These are phyloP conservation scores for Pipistrellus pygmaeus DNA, from an alignment of 2,797 vertebrate species.

Conservation along the genomic window DNA sequence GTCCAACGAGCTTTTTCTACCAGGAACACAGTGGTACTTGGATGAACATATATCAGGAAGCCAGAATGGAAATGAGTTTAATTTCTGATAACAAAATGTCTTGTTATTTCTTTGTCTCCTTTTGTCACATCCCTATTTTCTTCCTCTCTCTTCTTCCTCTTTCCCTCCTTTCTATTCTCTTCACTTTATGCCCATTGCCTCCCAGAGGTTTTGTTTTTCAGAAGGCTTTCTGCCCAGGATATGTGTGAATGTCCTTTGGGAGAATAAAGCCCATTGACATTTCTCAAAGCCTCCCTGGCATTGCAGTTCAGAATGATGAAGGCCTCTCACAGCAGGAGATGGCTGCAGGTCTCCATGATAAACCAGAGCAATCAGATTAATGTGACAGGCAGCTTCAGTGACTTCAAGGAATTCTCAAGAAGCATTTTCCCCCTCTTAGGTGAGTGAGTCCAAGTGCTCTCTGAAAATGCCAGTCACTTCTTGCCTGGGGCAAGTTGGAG, in stretches of 20 bases:
- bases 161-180: not conserved
- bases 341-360: slow-evolving; percentile 53
- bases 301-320: slow-evolving; percentile 62
- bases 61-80: not conserved
- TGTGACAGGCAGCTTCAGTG: slow-evolving; percentile 28
- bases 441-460: not conserved
- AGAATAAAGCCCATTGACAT: slow-evolving; percentile 45
- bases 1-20: accelerated
- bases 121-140: not conserved
- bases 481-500: not conserved
- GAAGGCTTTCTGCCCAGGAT: not conserved
- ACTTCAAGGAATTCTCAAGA: not conserved
- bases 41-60: not conserved
- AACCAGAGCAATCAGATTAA: slow-evolving; percentile 53
- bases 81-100: not conserved
- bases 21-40: not conserved
- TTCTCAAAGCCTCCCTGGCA: slow-evolving; percentile 11
- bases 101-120: not conserved
- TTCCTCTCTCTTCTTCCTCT: not conserved
- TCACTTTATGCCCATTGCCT: not conserved
- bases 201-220: not conserved
- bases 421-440: not conserved
- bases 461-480: not conserved
- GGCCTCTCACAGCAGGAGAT: not conserved
- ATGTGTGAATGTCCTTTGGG: slow-evolving; percentile 37